A percentile compares a stretch with the other conserved stretches of the same genome.
Conservation (phyloP, 2,113 vertebrate species). For the Tachysurus vachellii region DNA sequence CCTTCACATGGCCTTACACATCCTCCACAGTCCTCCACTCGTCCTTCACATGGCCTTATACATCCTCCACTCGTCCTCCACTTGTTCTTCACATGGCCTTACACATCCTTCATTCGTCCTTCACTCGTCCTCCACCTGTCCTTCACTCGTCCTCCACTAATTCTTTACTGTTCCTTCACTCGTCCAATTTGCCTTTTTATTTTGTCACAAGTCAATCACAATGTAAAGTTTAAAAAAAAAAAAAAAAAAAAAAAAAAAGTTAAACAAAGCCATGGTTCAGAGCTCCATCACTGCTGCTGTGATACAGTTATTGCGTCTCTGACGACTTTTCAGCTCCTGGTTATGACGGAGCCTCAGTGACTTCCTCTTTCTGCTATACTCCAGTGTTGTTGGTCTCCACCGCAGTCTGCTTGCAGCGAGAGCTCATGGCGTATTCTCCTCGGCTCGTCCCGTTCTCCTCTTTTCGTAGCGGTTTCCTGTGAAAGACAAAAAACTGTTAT, state of each 20-base stretch:
- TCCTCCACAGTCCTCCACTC: too few species aligned
- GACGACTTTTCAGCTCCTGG: background rate
- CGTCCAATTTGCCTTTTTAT: constrained; percentile 52
- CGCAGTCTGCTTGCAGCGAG: constrained; percentile 82
- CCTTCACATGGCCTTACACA: background rate
- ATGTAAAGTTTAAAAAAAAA: background rate
- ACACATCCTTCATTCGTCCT: background rate
- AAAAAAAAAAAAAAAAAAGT: background rate
- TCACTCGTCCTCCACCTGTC: background rate
- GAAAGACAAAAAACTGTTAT: constrained; percentile 43
- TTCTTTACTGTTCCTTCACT: background rate
- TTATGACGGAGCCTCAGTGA: background rate
- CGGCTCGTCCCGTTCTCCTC: constrained; percentile 93
- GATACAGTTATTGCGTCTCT: constrained; percentile 15
- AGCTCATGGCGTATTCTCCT: constrained; percentile 97
- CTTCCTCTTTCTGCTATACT: constrained; percentile 72
- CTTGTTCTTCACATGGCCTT: background rate
- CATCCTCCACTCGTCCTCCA: background rate
- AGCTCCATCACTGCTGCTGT: constrained; percentile 57
- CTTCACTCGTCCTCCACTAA: background rate
- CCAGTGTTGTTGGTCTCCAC: constrained; percentile 86
- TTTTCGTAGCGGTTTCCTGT: constrained; percentile 95
- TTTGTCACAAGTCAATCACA: constrained; percentile 43
- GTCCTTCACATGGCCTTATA: background rate
- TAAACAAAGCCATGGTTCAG: constrained; percentile 59